Evolutionary conservation across 2,888 invertebrate species (phyloP).

Genomic region (Pyrochroa serraticornis): DNA sequence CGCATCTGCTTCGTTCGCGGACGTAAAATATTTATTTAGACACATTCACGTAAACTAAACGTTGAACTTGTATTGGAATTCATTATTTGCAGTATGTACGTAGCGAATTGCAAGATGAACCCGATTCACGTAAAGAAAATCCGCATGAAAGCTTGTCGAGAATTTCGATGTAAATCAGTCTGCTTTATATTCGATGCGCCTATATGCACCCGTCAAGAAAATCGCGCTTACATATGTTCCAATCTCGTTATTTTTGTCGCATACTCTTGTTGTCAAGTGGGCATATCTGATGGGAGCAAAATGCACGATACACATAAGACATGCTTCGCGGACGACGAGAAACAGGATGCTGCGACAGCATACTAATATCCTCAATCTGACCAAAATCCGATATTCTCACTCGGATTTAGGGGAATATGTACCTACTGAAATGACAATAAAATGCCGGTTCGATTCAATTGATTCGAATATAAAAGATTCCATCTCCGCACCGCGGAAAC

Average conservation of each 20-base stretch:
- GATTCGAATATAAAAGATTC: conserved; percentile 18
- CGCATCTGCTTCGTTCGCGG: not conserved
- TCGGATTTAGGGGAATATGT: conserved; percentile 25
- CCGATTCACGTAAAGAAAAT: not conserved
- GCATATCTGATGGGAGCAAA: conserved; percentile 31
- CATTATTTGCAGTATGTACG: conserved; percentile 1
- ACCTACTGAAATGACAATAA: conserved; percentile 24
- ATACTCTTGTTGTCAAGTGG: conserved; percentile 38
- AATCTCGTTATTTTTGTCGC: conserved; percentile 42
- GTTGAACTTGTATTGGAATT: conserved; percentile 3
- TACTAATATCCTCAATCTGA: conserved; percentile 42
- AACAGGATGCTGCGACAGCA: conserved; percentile 36
- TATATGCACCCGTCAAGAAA: conserved; percentile 40
- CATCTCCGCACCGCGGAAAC: not conserved
- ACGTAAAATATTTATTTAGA: not conserved
- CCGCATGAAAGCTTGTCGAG: conserved; percentile 3
- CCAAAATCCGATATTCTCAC: conserved; percentile 38
- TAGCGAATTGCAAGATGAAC: not conserved
- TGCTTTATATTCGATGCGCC: conserved; percentile 39
- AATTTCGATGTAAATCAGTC: conserved; percentile 34
- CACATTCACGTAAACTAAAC: too few species aligned
- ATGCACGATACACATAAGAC: conserved; percentile 26
- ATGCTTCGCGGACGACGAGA: conserved; percentile 34
- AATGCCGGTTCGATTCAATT: conserved; percentile 26
- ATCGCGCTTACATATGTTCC: conserved; percentile 33